Conservation (phyloP, 2,113 vertebrate genomes). For the Monopterus albus region DNA sequence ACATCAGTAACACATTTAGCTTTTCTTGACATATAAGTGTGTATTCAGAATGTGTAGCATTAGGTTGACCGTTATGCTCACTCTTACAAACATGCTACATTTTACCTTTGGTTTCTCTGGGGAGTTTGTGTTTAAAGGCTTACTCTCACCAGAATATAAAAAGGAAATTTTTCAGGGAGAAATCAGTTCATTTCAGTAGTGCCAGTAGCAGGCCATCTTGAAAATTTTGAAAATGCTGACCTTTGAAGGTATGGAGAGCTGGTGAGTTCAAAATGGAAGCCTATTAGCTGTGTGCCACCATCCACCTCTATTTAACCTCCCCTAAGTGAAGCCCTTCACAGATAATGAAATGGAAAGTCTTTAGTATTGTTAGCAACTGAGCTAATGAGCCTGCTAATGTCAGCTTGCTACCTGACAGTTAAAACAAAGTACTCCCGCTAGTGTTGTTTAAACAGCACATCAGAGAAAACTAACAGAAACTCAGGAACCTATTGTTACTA, state of each 20-base stretch:
- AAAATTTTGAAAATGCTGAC: no score
- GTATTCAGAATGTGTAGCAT: conserved; percentile 4
- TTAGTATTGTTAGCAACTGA: no score
- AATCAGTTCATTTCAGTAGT: neutral
- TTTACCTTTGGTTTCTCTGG: neutral
- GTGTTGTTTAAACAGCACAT: no score
- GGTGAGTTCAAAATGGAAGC: neutral
- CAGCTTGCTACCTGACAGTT: no score
- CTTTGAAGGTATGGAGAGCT: no score
- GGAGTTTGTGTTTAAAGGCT: neutral
- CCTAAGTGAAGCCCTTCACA: neutral
- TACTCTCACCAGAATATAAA: neutral
- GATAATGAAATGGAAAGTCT: no score
- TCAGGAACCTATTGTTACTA: no score
- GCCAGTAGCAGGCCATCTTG: no score
- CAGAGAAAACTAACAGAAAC: no score
- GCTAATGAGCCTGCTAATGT: no score
- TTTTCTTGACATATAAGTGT: neutral
- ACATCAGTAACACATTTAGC: conserved; percentile 8
- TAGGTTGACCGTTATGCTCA: neutral
- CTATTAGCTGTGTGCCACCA: neutral
- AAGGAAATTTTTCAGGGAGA: neutral
- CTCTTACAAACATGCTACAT: neutral
- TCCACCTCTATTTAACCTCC: neutral
- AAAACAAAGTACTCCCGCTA: no score